These are phyloP conservation scores for Drosophila nannoptera DNA, from an alignment of 1,140 invertebrate species.

Conservation along the genomic window DNA sequence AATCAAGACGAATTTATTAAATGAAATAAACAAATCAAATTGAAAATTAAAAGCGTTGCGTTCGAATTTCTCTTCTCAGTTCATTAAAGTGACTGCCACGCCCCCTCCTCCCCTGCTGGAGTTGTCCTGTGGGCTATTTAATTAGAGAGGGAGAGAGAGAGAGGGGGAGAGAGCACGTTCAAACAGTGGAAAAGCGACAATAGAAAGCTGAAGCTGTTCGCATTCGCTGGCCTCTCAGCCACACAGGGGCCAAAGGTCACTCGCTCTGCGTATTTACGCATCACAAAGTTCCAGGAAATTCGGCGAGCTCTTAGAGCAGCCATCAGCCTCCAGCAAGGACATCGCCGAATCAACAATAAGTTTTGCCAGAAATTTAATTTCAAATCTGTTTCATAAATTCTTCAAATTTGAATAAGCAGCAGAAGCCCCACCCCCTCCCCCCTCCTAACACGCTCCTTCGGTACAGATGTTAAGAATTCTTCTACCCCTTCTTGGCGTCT, in stretches of 20 bases:
- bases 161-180: neutral
- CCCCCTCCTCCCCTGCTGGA: neutral
- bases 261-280: conserved; percentile 10
- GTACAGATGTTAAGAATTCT: neutral
- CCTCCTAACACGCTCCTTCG: neutral
- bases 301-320: neutral
- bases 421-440: neutral
- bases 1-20: conserved; percentile 21
- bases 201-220: conserved; percentile 8
- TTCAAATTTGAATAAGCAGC: too few species aligned
- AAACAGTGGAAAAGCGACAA: conserved; percentile 1
- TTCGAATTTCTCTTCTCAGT: conserved; percentile 4
- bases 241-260: conserved; percentile 16
- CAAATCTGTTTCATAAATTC: too few species aligned
- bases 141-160: conserved; percentile 31
- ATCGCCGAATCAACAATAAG: neutral
- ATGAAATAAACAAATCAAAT: conserved; percentile 9
- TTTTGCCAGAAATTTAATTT: too few species aligned
- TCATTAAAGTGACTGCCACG: neutral
- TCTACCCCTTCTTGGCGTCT: neutral
- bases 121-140: conserved; percentile 23
- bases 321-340: too few species aligned
- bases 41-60: conserved; percentile 1
- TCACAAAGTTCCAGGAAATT: conserved; percentile 9
- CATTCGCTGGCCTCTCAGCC: neutral